These are phyloP conservation scores for Chaetops frenatus DNA, from an alignment of 2,113 vertebrate genomes.

Conservation along the genomic window DNA sequence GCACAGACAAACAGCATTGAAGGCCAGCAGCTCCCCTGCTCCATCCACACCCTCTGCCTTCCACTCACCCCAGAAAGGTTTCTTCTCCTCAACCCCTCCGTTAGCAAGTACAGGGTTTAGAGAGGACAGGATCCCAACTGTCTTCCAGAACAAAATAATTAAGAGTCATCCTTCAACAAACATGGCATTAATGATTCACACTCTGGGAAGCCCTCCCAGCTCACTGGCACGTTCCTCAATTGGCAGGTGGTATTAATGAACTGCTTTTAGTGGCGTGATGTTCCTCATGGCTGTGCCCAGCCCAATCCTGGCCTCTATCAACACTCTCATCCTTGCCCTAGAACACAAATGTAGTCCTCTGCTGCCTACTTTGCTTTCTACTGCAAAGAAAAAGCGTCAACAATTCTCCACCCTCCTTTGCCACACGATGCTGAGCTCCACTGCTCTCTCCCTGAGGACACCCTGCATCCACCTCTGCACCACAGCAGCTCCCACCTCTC, in stretches of 20 bases:
- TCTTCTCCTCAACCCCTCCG: neutral
- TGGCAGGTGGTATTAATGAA: neutral
- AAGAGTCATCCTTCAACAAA: neutral
- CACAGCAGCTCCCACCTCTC: neutral
- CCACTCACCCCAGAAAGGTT: neutral
- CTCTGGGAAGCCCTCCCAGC: neutral
- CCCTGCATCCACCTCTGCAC: neutral
- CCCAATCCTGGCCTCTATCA: neutral
- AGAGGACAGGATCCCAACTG: neutral
- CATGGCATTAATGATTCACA: neutral
- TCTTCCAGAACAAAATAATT: neutral
- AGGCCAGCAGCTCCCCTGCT: neutral
- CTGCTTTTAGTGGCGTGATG: neutral
- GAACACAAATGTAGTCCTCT: accelerated
- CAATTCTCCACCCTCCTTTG: neutral
- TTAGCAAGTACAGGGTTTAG: neutral
- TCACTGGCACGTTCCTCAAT: neutral
- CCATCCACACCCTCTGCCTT: neutral
- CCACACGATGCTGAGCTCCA: accelerated
- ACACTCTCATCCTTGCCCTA: neutral
- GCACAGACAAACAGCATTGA: neutral
- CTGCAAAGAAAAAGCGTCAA: neutral
- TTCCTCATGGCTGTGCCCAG: neutral
- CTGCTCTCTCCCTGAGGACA: neutral
- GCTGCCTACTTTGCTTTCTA: neutral